Evolutionary conservation across 2,113 vertebrate genomes (phyloP).

Genomic region (Myrmecophaga tridactyla): DNA sequence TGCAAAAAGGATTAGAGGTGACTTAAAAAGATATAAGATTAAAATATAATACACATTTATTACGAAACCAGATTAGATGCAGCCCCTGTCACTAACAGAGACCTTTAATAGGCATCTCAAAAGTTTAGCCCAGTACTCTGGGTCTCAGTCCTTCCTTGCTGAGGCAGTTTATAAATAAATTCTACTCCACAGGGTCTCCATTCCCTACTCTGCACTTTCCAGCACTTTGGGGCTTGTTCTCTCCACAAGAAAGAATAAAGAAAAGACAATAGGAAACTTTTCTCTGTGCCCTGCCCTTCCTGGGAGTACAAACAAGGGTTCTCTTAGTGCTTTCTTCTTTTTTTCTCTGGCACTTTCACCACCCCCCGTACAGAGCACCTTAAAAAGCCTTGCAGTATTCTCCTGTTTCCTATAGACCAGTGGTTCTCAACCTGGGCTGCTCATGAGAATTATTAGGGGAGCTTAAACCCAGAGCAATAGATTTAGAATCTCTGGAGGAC

Average conservation of each 20-base stretch:
- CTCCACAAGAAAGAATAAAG: neutral
- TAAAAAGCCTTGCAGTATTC: neutral
- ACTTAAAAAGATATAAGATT: neutral
- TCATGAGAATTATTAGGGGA: neutral
- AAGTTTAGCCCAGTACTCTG: neutral
- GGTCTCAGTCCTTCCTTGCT: neutral
- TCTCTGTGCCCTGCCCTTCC: neutral
- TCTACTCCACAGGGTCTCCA: neutral
- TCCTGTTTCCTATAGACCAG: neutral
- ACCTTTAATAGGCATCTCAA: neutral
- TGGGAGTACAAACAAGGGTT: neutral
- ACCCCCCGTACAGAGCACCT: neutral
- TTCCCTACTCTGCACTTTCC: neutral
- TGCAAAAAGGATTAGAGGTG: neutral
- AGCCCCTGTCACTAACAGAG: neutral
- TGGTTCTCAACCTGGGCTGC: neutral
- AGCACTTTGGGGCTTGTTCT: neutral
- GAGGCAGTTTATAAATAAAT: neutral
- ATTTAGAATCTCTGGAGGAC: neutral
- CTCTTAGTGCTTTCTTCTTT: neutral
- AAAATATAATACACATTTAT: neutral
- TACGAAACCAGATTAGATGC: neutral
- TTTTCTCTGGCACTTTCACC: neutral
- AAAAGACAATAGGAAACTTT: neutral
- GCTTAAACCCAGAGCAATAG: neutral